A percentile compares a stretch with the other conserved stretches of the same genome.
phyloP scores from a whole-genome alignment of 2,888 invertebrate genomes.

The Nephrotoma appendiculata region DNA sequence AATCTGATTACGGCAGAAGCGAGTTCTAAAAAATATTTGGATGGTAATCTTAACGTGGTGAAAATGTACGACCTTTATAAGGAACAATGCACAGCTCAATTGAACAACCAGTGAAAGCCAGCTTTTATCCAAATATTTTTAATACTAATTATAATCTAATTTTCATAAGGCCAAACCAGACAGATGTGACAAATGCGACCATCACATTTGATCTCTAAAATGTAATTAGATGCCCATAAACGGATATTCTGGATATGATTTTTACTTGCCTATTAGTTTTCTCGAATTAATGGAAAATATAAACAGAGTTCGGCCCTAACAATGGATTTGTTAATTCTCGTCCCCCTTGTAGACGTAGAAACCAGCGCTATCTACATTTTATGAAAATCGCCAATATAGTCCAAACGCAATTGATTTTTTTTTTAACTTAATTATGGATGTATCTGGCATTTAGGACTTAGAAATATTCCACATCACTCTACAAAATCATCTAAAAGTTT shows the following conservation, averaged over 20 bases:
- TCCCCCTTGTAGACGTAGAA: too few species aligned
- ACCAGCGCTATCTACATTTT: too few species aligned
- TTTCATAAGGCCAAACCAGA: background rate
- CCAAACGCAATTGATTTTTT: too few species aligned
- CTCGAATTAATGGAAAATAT: too few species aligned
- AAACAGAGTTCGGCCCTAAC: too few species aligned
- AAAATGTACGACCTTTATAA: background rate
- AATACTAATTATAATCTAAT: background rate
- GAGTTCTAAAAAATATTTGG: background rate
- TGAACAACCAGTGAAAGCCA: background rate
- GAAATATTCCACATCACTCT: too few species aligned
- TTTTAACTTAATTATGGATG: too few species aligned
- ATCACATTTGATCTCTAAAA: background rate
- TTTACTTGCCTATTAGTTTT: background rate
- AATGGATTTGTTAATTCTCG: too few species aligned
- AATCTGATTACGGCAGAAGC: background rate
- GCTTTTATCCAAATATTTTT: background rate
- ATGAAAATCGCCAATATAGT: too few species aligned
- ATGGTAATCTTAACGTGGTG: background rate
- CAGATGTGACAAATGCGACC: background rate
- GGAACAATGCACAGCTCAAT: background rate
- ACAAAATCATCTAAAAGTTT: too few species aligned
- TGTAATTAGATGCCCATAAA: background rate
- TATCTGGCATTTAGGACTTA: too few species aligned
- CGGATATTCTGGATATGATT: background rate